phyloP scores from a whole-genome alignment of 2,113 vertebrate species.

The Micronycteris hirsuta region DNA sequence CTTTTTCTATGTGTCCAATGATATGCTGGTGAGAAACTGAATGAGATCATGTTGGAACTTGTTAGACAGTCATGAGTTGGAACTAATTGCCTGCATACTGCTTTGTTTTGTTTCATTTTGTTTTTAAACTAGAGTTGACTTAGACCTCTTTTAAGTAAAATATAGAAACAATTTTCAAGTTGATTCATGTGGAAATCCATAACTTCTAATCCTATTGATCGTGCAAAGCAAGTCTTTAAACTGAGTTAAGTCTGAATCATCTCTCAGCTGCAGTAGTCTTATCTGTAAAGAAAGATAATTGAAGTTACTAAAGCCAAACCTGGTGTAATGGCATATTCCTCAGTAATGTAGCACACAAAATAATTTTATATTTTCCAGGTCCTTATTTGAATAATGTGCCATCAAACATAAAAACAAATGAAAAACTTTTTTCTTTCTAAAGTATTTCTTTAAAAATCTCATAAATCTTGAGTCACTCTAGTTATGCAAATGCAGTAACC shows the following conservation, averaged over 20 bases:
- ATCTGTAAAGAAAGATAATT: not conserved
- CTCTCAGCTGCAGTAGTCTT: not conserved
- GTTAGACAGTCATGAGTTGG: not conserved
- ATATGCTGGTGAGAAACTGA: not conserved
- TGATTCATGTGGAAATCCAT: not conserved
- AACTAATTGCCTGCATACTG: not conserved
- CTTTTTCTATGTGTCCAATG: not conserved
- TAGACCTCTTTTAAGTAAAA: not conserved
- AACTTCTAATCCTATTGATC: not conserved
- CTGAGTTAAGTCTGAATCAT: not conserved
- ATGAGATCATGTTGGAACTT: not conserved
- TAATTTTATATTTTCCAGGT: not conserved
- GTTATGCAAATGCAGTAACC: not conserved
- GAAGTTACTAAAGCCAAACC: not conserved
- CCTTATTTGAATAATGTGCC: not conserved
- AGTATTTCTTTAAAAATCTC: not conserved
- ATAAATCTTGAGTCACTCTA: not conserved
- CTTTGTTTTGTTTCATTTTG: not conserved
- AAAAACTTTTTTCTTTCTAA: not conserved
- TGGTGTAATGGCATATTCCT: not conserved
- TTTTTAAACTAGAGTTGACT: not conserved
- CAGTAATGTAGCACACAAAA: not conserved
- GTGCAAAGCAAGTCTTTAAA: not conserved
- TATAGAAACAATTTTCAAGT: not conserved
- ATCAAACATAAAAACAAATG: not conserved